A percentile compares a stretch with the other conserved stretches of the same genome.
phyloP scores from a whole-genome alignment of 2,888 invertebrate species.

The Hemistola chrysoprasaria region DNA sequence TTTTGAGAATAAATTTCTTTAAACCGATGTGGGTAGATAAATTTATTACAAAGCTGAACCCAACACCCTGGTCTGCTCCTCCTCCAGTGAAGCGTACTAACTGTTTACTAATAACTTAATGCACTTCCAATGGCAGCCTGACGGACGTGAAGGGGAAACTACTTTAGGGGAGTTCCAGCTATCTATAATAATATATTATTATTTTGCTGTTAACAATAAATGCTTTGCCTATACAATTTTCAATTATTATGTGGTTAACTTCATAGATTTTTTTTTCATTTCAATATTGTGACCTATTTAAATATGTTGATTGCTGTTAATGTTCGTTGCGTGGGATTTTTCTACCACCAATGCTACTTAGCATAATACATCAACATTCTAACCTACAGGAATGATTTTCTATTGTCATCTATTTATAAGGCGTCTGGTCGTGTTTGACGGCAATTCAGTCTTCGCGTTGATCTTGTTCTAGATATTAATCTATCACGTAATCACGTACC shows the following conservation, averaged over 20 bases:
- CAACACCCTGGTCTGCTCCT: slow-evolving; percentile 19
- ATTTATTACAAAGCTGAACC: no score
- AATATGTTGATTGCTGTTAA: slow-evolving; percentile 30
- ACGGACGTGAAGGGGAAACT: slow-evolving; percentile 46
- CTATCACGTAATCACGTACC: no score
- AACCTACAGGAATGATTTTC: slow-evolving; percentile 29
- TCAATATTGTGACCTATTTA: slow-evolving; percentile 14
- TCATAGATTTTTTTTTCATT: not conserved
- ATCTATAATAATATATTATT: slow-evolving; percentile 5
- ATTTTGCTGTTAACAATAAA: not conserved
- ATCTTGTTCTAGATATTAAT: slow-evolving; percentile 40
- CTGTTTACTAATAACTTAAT: slow-evolving; percentile 72
- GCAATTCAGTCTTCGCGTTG: slow-evolving; percentile 40
- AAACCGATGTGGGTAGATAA: no score
- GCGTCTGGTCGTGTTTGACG: slow-evolving; percentile 42
- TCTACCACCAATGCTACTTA: slow-evolving; percentile 11
- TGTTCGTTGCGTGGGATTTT: slow-evolving; percentile 14
- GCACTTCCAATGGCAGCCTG: slow-evolving; percentile 59
- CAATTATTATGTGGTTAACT: not conserved
- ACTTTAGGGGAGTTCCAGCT: slow-evolving; percentile 17
- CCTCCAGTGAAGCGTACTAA: slow-evolving; percentile 45
- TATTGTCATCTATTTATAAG: slow-evolving; percentile 53
- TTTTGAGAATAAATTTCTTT: no score
- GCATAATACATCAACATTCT: slow-evolving; percentile 9
- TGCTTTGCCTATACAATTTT: not conserved